These are phyloP conservation scores for Agonopterix subpropinquella DNA, from an alignment of 2,888 invertebrate species.

Conservation along the genomic window DNA sequence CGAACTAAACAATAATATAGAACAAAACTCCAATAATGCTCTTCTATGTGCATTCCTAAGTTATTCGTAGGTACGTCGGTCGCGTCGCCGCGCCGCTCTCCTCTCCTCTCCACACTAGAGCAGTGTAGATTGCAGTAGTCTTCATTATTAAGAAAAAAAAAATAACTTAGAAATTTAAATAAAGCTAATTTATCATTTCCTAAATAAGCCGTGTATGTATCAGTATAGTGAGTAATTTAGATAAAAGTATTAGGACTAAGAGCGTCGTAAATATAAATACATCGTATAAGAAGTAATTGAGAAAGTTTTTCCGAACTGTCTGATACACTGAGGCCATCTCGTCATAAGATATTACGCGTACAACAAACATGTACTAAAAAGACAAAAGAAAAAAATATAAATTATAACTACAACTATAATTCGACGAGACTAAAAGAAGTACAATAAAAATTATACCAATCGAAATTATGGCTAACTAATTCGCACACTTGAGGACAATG, in stretches of 20 bases:
- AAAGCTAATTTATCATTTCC: conserved; percentile 62
- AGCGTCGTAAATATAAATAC: conserved; percentile 26
- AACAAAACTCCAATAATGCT: conserved; percentile 59
- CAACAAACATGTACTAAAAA: conserved; percentile 19
- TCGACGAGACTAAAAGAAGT: conserved; percentile 54
- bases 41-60: conserved; percentile 3
- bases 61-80: background rate
- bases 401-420: conserved; percentile 62
- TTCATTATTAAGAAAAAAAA: conserved; percentile 46
- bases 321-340: conserved; percentile 46
- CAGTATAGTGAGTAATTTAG: conserved; percentile 41
- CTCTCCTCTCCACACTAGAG: conserved; percentile 1
- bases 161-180: conserved; percentile 68
- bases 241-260: conserved; percentile 28
- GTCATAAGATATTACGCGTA: conserved; percentile 21
- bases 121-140: conserved; percentile 3
- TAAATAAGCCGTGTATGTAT: conserved; percentile 54
- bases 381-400: conserved; percentile 39
- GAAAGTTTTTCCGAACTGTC: conserved; percentile 29
- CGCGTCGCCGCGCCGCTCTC: background rate
- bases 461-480: conserved; percentile 69
- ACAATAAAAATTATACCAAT: conserved; percentile 53
- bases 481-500: conserved; percentile 59
- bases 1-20: conserved; percentile 62
- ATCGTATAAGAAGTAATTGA: conserved; percentile 18